These are phyloP conservation scores for Dendroctonus valens DNA, from an alignment of 1,140 invertebrate genomes.

Conservation along the genomic window DNA sequence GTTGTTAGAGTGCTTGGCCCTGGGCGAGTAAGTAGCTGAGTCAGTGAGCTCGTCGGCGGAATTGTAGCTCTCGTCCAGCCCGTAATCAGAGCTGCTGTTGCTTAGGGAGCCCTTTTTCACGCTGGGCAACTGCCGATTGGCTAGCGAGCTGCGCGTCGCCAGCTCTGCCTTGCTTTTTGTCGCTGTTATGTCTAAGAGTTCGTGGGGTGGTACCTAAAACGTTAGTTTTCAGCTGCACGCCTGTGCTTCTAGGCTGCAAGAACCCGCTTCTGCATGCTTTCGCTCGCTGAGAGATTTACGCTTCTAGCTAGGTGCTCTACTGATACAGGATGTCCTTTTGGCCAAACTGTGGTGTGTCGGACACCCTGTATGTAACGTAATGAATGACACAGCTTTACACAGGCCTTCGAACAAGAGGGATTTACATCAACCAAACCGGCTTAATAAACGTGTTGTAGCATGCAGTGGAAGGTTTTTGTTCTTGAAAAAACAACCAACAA, in stretches of 20 bases:
- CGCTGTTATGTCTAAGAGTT: slow-evolving; percentile 82
- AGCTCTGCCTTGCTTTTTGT: slow-evolving; percentile 87
- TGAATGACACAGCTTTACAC: slow-evolving; percentile 11
- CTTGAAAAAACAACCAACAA: neutral
- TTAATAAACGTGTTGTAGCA: neutral
- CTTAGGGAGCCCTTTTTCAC: slow-evolving; percentile 49
- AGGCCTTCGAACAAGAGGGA: slow-evolving; percentile 26
- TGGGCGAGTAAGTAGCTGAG: slow-evolving; percentile 49
- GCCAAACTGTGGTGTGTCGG: neutral
- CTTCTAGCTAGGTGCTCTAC: too few relatives aligned
- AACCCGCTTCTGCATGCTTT: too few relatives aligned
- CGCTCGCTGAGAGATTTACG: too few relatives aligned
- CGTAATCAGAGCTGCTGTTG: slow-evolving; percentile 62
- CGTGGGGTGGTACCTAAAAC: slow-evolving; percentile 66
- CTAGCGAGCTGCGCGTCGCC: slow-evolving; percentile 66
- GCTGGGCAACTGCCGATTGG: slow-evolving; percentile 54
- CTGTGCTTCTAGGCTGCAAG: too few relatives aligned
- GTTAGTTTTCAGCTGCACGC: neutral
- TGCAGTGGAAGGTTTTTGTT: too few relatives aligned
- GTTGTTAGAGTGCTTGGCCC: slow-evolving; percentile 33
- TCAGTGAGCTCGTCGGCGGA: slow-evolving; percentile 65
- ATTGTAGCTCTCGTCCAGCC: slow-evolving; percentile 68
- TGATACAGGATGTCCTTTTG: neutral
- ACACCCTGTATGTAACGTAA: too few relatives aligned
- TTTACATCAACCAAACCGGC: neutral